Evolutionary conservation across 2,797 vertebrate genomes (phyloP), one percentile per base, ranked within the genome.

Genomic region (Notolepis coatsorum): DNA sequence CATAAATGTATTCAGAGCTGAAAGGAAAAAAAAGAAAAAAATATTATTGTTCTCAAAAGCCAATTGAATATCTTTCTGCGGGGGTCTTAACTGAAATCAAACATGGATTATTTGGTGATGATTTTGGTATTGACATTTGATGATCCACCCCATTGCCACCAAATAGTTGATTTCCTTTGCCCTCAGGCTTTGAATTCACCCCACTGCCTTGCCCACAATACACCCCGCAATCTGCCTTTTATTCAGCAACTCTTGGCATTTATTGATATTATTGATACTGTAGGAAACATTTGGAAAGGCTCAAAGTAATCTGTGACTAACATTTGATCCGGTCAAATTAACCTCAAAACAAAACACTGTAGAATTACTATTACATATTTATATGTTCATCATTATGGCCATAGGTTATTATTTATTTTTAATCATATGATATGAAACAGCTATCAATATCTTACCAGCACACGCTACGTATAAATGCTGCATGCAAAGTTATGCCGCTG

Each of bases 1-100:
- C 88, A 90, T 82, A 85, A 89, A 92, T 92, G 90, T 92, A 91
- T 91, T 92, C 91, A 86, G 90, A 92, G 91, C 90, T 91, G 89
- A 87, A 85, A 82, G 27, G 23, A 54, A 48, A 7, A 30, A 24
- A 20, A 23, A 25, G 39, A 57, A 81, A 61, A 35, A 48, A 49
- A 62, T 68, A 82, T 73, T 70, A 72, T 63, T 63, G 42, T 48
- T 74, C 61, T 42, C 56, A 73, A 18, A 58, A 81, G 62, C 35
- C 69, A 75, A 83, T 53, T 39, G 30, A 84, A 63, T 68, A 60
- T 65, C 17, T 39, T 60, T 78, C 56, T 81, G 53, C 73, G 54
- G 31, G 68, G 65, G 65, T 65, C 83, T 79, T 75, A 79, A 76
- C 68, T 27, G 43, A 53, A 82, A 75, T 83, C 54, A 67, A 79